Evolutionary conservation across 2,888 invertebrate species (phyloP).

Genomic region (Omphaloscelis lunosa): DNA sequence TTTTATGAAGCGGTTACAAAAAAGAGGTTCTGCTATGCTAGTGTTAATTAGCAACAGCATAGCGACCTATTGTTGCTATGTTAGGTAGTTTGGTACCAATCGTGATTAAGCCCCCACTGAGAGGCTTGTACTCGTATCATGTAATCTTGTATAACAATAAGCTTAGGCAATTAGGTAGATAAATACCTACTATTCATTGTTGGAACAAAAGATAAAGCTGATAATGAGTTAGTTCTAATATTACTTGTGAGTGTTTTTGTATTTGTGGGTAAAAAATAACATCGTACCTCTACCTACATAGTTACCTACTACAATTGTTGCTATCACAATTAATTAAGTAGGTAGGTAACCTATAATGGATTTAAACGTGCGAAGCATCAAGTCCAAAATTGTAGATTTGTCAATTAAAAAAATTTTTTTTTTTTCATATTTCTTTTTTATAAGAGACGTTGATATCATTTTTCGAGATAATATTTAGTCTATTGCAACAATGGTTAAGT

Average conservation of each 20-base stretch:
- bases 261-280: slow-evolving; percentile 1
- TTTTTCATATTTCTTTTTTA: too few species aligned
- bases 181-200: slow-evolving; percentile 6
- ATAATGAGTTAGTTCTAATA: slow-evolving; percentile 7
- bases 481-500: background rate
- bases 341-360: background rate
- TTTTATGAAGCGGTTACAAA: background rate
- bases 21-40: background rate
- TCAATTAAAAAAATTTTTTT: too few species aligned
- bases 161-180: slow-evolving; percentile 9
- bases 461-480: background rate
- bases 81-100: background rate
- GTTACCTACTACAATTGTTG: background rate
- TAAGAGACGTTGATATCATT: slow-evolving; percentile 1
- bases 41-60: background rate
- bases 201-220: slow-evolving; percentile 24
- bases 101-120: slow-evolving; percentile 22
- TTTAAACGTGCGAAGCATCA: background rate
- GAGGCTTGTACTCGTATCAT: slow-evolving; percentile 18
- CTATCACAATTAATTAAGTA: too few species aligned
- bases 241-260: background rate
- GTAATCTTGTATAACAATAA: slow-evolving; percentile 16
- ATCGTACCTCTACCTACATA: background rate
- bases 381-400: background rate
- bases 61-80: slow-evolving; percentile 2